phyloP scores from a whole-genome alignment of 2,797 vertebrate species.

The Sphenopsis melanotis region DNA sequence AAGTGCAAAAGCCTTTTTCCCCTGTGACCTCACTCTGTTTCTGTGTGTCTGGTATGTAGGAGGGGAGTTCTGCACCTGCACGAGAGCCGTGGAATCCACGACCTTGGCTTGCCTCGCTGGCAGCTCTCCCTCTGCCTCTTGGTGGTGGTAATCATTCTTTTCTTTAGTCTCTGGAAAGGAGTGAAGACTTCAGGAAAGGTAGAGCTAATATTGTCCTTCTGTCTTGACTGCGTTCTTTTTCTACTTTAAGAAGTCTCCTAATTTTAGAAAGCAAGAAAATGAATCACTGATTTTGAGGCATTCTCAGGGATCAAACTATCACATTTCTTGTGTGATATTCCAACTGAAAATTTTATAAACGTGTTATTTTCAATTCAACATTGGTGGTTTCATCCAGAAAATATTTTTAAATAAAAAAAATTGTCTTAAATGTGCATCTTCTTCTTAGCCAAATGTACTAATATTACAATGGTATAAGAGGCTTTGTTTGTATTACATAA shows the following conservation, averaged over 20 bases:
- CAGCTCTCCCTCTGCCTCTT: constrained; percentile 88
- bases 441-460: background rate
- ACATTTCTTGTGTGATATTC: background rate
- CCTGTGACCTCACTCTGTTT: background rate
- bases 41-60: constrained; percentile 67
- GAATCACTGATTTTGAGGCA: background rate
- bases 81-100: constrained; percentile 87
- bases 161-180: constrained; percentile 98
- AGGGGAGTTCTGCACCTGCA: constrained; percentile 90
- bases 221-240: background rate
- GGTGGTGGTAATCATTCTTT: constrained; percentile 89
- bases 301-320: background rate
- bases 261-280: background rate
- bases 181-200: constrained; percentile 99
- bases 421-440: background rate
- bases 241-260: background rate
- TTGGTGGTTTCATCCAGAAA: background rate
- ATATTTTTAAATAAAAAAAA: background rate
- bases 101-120: constrained; percentile 92
- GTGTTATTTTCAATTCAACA: background rate
- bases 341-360: background rate
- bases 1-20: background rate
- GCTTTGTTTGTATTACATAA: background rate
- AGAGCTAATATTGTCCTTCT: constrained; percentile 32
- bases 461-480: background rate